Evolutionary conservation across 2,113 vertebrate genomes (phyloP), one percentile per base, ranked within the genome.

Genomic region (Porphyrio hochstetteri): DNA sequence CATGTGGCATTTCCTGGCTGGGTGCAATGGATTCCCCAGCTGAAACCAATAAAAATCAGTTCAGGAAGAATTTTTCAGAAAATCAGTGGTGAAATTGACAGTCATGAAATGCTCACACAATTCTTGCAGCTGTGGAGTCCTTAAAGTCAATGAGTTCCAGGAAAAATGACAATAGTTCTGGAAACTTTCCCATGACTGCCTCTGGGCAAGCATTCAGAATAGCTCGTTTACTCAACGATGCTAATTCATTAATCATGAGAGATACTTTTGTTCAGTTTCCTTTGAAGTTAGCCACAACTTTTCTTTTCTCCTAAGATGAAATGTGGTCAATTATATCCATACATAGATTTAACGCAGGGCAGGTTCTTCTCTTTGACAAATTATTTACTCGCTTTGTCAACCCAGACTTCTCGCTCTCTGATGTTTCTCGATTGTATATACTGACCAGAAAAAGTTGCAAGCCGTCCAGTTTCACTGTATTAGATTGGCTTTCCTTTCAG

Each of bases 31-130:
- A 95, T 97, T 97, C 93, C 92, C 96, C 98, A 98, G 97, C 97
- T 98, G 98, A 98, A 98, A 97, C 87, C 96, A 98, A 98, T 98
- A 98, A 98, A 98, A 97, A 97, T 90, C 92, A 97, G 88, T 97
- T 97, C 96, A 93, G 96, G 97, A 95, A 97, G 97, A 97, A 98
- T 98, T 97, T 95, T 97, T 97, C 91, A 97, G 92, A 96, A 97
- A 98, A 97, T 98, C 89, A 25, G 88, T 96, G 86, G 92, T 96
- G 97, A 96, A 96, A 91, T 94, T 97, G 97, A 97, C 96, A 97
- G 95, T 98, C 96, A 94, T 96, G n/a, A 97, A 97, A 96, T 95
- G 92, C 97, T 98, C 97, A 96, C 97, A 98, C 96, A 97, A 97
- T 97, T 91, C 95, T 93, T 96, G 96, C 97, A 98, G 97, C 97